Conservation (phyloP, 2,888 invertebrate genomes). For the Blera fallax region DNA sequence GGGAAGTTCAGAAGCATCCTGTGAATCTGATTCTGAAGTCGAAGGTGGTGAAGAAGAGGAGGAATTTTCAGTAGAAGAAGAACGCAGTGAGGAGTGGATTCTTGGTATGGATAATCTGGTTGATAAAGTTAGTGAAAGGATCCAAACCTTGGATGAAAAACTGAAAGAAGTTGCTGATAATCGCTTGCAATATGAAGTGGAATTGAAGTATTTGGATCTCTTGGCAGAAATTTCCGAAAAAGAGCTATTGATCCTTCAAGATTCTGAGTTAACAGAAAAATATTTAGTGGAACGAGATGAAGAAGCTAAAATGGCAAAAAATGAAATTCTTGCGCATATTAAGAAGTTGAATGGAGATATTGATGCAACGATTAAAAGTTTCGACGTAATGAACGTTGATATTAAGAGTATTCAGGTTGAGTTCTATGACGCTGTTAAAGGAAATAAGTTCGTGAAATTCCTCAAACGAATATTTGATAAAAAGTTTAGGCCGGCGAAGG, state of each 20-base stretch:
- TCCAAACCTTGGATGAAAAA: slow-evolving; percentile 86
- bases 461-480: slow-evolving; percentile 91
- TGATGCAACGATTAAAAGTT: slow-evolving; percentile 82
- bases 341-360: slow-evolving; percentile 83
- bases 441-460: slow-evolving; percentile 90
- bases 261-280: slow-evolving; percentile 88
- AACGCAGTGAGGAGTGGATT: slow-evolving; percentile 63
- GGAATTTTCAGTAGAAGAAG: slow-evolving; percentile 60
- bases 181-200: slow-evolving; percentile 84
- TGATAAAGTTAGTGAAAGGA: slow-evolving; percentile 83
- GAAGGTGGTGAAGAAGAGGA: slow-evolving; percentile 61
- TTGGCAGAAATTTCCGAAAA: slow-evolving; percentile 85
- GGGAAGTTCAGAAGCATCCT: too few relatives aligned
- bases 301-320: slow-evolving; percentile 83
- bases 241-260: slow-evolving; percentile 88
- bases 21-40: neutral
- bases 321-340: slow-evolving; percentile 83
- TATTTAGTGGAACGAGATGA: slow-evolving; percentile 85
- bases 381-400: slow-evolving; percentile 81
- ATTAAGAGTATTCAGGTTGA: slow-evolving; percentile 83
- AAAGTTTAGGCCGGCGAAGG: slow-evolving; percentile 88
- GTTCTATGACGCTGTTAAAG: slow-evolving; percentile 85
- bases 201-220: slow-evolving; percentile 84
- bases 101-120: slow-evolving; percentile 84
- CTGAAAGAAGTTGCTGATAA: slow-evolving; percentile 84